phyloP scores from a whole-genome alignment of 1,140 invertebrate genomes.

The Amyelois transitella region DNA sequence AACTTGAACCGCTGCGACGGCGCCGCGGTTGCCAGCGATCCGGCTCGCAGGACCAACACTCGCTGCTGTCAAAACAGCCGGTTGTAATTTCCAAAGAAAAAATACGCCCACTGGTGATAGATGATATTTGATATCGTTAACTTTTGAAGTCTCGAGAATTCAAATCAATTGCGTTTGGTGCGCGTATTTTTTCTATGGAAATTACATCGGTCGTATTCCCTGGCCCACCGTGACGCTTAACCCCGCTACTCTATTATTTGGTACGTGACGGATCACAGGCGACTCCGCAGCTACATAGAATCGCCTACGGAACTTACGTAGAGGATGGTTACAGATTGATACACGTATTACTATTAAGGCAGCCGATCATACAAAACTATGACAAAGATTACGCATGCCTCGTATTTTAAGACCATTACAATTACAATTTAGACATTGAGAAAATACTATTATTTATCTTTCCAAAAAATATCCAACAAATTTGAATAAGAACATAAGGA shows the following conservation, averaged over 20 bases:
- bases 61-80: too few species aligned
- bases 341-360: constrained; percentile 46
- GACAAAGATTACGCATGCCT: constrained; percentile 33
- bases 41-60: neutral
- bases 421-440: constrained; percentile 44
- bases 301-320: constrained; percentile 21
- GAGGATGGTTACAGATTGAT: constrained; percentile 31
- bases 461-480: constrained; percentile 64
- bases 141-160: neutral
- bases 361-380: constrained; percentile 34
- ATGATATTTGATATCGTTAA: neutral
- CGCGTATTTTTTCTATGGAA: neutral
- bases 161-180: neutral
- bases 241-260: constrained; percentile 64
- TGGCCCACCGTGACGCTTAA: neutral
- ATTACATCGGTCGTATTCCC: neutral
- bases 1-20: constrained; percentile 25
- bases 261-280: constrained; percentile 38
- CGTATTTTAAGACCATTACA: constrained; percentile 28
- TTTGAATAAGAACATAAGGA: constrained; percentile 64
- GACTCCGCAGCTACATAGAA: constrained; percentile 11
- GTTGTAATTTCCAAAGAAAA: too few species aligned
- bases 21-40: neutral
- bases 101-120: neutral
- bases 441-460: constrained; percentile 46